These are phyloP conservation scores for Perognathus longimembris DNA, from an alignment of 2,113 vertebrate genomes.

Conservation along the genomic window DNA sequence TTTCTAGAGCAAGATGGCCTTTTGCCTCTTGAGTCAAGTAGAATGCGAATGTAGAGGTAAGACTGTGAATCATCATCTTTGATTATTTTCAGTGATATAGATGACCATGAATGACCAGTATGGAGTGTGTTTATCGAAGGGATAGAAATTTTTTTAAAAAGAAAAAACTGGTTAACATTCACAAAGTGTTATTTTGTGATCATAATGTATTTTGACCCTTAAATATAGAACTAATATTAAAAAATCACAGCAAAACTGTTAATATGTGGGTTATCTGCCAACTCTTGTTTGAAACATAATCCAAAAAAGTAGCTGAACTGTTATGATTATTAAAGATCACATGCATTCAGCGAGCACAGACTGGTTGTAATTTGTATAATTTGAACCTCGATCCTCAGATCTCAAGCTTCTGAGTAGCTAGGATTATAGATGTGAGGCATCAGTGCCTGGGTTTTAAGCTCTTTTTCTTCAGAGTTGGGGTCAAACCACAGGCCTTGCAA, in stretches of 20 bases:
- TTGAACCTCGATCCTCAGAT: too few species aligned
- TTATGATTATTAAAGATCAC: conserved; percentile 63
- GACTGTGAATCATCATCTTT: conserved; percentile 33
- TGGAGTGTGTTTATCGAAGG: conserved; percentile 16
- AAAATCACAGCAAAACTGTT: conserved; percentile 61
- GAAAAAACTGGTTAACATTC: conserved; percentile 48
- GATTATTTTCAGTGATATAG: conserved; percentile 41
- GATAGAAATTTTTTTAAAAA: background rate
- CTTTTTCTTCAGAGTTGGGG: background rate
- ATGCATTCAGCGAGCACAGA: conserved; percentile 46
- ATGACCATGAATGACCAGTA: conserved; percentile 21
- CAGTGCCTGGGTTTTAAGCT: background rate
- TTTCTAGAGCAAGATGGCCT: background rate
- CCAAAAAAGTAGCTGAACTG: conserved; percentile 18
- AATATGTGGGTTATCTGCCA: conserved; percentile 35
- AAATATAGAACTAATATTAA: conserved; percentile 33
- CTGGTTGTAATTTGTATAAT: conserved; percentile 52
- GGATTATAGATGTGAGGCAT: background rate
- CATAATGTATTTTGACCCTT: conserved; percentile 56
- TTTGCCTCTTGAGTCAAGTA: conserved; percentile 43
- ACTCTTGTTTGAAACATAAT: conserved; percentile 56
- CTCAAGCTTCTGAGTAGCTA: too few species aligned
- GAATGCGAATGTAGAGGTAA: background rate
- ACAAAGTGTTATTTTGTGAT: conserved; percentile 56
- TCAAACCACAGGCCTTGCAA: too few species aligned